Evolutionary conservation across 1,140 invertebrate genomes (phyloP), one percentile per base, ranked within the genome.

Genomic region (Parasteatoda tepidariorum): DNA sequence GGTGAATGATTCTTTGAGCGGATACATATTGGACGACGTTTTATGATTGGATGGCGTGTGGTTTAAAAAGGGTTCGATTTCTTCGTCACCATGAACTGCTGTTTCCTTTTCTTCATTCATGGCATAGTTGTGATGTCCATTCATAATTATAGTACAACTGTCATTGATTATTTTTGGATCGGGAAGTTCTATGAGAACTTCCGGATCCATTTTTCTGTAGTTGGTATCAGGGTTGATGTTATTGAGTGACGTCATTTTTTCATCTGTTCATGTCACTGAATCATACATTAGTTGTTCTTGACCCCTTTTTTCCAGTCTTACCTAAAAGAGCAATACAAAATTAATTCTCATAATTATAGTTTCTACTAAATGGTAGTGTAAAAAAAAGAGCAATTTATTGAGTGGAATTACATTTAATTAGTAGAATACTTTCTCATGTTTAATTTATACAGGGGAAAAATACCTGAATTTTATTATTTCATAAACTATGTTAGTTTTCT

Each of bases 71-170:
- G 78, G 78, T 31, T 82, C 26, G 7, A 22, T 61, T 57, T 82
- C 78, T 55, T 67, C 64, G 28, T 82, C 67, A 3, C 2, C 31
- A 7, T 71, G 66, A 54, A 38, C 66, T 24, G 0, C 1, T 3
- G 48, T 48, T 15, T n/a, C 31, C n/a, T 22, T 59, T 22, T 70
- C 48, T 26, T 70, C 38, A 9, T 82, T 66, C 67, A 70, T 61
- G 28, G 55, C 67, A 34, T 70, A 82, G 34, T 82, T 82, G 34
- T 82, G 78, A 24, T 82, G 78, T n/a, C 78, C 78, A 33, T 82
- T 82, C 78, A 82, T 82, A 18, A 82, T 82, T 15, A 82, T 70
- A 2, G 78, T 82, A 34, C 66, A 70, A 15, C 71, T 24, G 22
- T 71, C 55, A 24, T 15, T 61, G 22, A 82, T 82, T 1, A 22